Evolutionary conservation across 2,888 invertebrate genomes (phyloP), one percentile per base, ranked within the genome.

Genomic region (Sinopyrophorus schimmeli): DNA sequence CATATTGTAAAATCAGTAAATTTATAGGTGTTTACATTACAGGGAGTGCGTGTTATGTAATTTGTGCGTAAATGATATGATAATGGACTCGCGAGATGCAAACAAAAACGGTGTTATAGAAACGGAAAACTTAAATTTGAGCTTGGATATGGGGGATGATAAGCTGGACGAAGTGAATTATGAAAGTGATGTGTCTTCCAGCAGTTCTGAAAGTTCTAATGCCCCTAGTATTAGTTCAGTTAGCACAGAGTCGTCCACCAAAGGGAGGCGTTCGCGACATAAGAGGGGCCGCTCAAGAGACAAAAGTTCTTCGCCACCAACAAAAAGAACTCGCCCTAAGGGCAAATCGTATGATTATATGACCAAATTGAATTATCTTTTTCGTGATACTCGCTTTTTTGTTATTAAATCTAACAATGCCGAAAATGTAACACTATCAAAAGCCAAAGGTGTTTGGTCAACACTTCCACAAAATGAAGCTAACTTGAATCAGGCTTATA

Each of bases 351-450:
- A 90, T 67, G 91, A 92, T 75, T 92, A 90, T 66, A 80, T 87
- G 76, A 89, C 90, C 14, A 91, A 92, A 75, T 75, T 97, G 58
- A 94, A 92, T 76, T 95, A 96, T 74, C 79, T 98, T 60, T 96
- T 97, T 74, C 83, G 94, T 60, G 94, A 94, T 71, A 91, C 97
- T 34, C 82, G 89, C 58, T 97, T 94, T 77, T 97, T 96, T 76
- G 82, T 98, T 47, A 96, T 98, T 64, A 98, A 98, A 76, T 96
- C 96, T 37, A 97, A 96, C 75, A 98, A 98, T 75, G 89, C 91
- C 48, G 97, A 98, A 75, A 98, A 98, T 73, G 90, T 98, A 38
- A 88, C 89, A 20, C 72, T 98, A 48, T 93, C 96, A 1, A 98
- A 98, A 75, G 89, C 88, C 9, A 92, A 92, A 77, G 93, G 92